Conservation (phyloP, 64 coral and sea anemone genomes). For the Acropora yongei region DNA sequence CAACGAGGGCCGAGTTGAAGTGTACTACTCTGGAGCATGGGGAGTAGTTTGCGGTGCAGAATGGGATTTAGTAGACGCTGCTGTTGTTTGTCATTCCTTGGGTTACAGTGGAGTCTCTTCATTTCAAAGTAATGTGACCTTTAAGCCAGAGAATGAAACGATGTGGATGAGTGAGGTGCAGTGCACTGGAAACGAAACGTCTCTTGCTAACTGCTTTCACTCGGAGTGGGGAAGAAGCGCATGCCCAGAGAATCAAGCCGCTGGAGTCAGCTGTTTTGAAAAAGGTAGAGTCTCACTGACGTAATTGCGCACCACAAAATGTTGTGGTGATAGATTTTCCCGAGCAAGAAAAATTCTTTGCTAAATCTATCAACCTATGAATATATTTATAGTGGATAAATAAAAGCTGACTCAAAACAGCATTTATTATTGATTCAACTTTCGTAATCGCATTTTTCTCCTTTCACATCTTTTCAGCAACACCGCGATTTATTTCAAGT, state of each 20-base stretch:
- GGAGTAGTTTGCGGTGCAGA: slow-evolving; percentile 11
- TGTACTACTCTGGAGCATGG: not conserved
- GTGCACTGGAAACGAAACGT: slow-evolving; percentile 25
- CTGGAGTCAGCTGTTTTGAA: slow-evolving; percentile 7
- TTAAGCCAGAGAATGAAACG: slow-evolving; percentile 6
- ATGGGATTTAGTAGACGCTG: slow-evolving; percentile 21
- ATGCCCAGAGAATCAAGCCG: not conserved
- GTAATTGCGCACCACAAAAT: too few relatives aligned
- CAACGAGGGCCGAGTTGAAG: slow-evolving; percentile 29
- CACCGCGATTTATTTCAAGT: slow-evolving; percentile 23
- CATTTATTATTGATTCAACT: too few relatives aligned
- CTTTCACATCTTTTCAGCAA: not conserved
- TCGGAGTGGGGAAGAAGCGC: slow-evolving; percentile 1
- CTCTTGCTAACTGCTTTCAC: not conserved
- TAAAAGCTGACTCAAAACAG: too few relatives aligned
- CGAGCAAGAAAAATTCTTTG: too few relatives aligned
- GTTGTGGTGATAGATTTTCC: too few relatives aligned
- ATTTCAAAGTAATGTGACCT: not conserved
- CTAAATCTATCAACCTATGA: too few relatives aligned
- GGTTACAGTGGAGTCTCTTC: slow-evolving; percentile 10
- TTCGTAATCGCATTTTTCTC: not conserved
- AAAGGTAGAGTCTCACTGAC: not conserved
- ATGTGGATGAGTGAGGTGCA: slow-evolving; percentile 19
- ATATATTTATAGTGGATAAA: too few relatives aligned
- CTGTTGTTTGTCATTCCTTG: slow-evolving; percentile 16